Evolutionary conservation across 2,113 vertebrate species (phyloP), one percentile per base, ranked within the genome.

Genomic region (Delphinus delphis): DNA sequence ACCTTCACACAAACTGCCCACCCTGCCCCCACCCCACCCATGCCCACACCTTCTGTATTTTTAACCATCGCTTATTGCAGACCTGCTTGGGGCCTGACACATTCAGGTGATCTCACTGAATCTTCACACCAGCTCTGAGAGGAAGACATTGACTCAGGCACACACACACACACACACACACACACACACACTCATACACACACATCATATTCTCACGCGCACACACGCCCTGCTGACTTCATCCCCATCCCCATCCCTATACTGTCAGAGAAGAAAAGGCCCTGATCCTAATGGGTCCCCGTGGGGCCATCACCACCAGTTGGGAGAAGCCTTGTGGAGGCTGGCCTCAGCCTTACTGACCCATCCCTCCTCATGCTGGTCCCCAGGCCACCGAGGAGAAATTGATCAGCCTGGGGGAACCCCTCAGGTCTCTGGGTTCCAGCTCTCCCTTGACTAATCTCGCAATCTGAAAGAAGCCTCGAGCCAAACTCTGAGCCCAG

Each of bases 91-190:
- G 87, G 60, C 90, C 93, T 95, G 93, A 93, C 92, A 95, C 92
- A 77, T 93, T 93, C 87, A 96, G 93, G 97, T 97, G 97, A 97
- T 93, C 95, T 97, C 96, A 96, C 97, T 84, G 26, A 97, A 33
- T 93, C 90, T 95, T 97, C 98, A 96, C 97, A 97, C 70, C 73
- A 36, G 73, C 92, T 93, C 79, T 80, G 50, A 65, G 62, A 90
- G 74, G 92, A 95, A 97, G 93, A 95, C 73, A 73, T 92, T 96
- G 80, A 83, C 95, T 93, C 85, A 82, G n/a, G 44, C 80, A 11
- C 2, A 0, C 5, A 2, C 28, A 0, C 17, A 0, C 38, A 0
- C 63, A 44, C 44, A 44, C 44, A 47, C 44, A 3, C 70, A 8
- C 41, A 41, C 41, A 14, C 53, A 2, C 7, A 77, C 86, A 58